Base-by-base conservation (phyloP, 2,113 vertebrate genomes). In the Calypte anna region DNA sequence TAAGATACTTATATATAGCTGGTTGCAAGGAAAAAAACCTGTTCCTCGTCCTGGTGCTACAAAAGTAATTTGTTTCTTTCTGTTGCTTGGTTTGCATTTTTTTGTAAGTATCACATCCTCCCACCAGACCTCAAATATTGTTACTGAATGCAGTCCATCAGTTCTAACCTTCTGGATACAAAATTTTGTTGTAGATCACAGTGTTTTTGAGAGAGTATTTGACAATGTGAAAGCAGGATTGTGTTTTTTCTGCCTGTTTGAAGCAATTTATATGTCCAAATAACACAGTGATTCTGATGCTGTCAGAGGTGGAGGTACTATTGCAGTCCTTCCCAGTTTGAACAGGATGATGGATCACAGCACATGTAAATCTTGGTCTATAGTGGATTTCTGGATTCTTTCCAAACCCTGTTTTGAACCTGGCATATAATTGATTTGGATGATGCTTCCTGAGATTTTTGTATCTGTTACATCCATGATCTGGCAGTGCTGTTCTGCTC, bases 321-420 rank as follows among this genome's bases (percentile, higher is more conserved):
- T 67, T 23, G 1, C 72, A 40, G 36, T 27, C 33, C 72, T 43
- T 86, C 68, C 68, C 70, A 69, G 33, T 43, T 80, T 38, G 61
- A 93, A 73, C 58, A 72, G 77, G 33, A 46, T 78, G 86, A 86
- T 84, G 54, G 86, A 94, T 91, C 86, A 92, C 80, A 92, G 50
- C 61, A 76, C 77, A 58, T 14, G 27, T 50, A 91, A 90, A 75
- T 93, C 86, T 88, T 90, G 70, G 59, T 82, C 59, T 88, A 1
- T 28, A 36, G 53, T 82, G 72, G 68, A 44, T 92, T 92, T 14
- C 73, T 91, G 88, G 64, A 46, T 61, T 68, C 44, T 23, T 64
- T 79, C 73, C 92, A 93, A 83, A 73, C 44, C 36, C 44, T 72
- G 18, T 61, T 43, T 64, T 84, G 53, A 75, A 79, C 38, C 38